These are phyloP conservation scores for Chrysolina americana DNA, from an alignment of 2,888 invertebrate species.

Conservation along the genomic window DNA sequence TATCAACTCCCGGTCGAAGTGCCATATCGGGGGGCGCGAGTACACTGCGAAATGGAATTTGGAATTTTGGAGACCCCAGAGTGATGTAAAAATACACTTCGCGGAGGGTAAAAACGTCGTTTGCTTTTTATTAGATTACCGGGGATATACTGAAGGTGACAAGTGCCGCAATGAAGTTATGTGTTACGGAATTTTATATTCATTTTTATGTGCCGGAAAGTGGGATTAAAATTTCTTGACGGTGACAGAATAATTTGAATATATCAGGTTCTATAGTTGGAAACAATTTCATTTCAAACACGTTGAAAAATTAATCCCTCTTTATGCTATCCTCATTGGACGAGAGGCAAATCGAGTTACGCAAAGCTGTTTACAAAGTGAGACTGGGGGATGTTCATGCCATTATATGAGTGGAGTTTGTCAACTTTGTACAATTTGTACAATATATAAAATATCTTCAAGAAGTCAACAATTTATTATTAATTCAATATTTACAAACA, in stretches of 20 bases:
- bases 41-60: conserved; percentile 69
- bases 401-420: conserved; percentile 3
- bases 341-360: conserved; percentile 39
- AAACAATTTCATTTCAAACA: conserved; percentile 44
- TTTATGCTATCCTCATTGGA: conserved; percentile 39
- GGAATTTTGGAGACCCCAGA: conserved; percentile 70
- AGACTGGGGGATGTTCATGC: neutral
- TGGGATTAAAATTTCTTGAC: conserved; percentile 69
- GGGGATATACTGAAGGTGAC: conserved; percentile 69
- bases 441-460: too few relatives aligned
- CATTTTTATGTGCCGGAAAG: conserved; percentile 68
- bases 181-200: conserved; percentile 70
- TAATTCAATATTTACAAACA: too few relatives aligned
- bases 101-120: conserved; percentile 67
- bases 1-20: conserved; percentile 61
- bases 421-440: too few relatives aligned
- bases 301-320: conserved; percentile 41
- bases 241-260: conserved; percentile 67
- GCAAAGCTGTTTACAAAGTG: conserved; percentile 28
- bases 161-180: conserved; percentile 68
- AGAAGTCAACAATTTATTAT: too few relatives aligned
- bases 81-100: conserved; percentile 71
- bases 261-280: conserved; percentile 62
- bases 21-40: conserved; percentile 61
- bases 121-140: conserved; percentile 69